Evolutionary conservation across 2,113 vertebrate species (phyloP).

Genomic region (Leucopsar rothschildi): DNA sequence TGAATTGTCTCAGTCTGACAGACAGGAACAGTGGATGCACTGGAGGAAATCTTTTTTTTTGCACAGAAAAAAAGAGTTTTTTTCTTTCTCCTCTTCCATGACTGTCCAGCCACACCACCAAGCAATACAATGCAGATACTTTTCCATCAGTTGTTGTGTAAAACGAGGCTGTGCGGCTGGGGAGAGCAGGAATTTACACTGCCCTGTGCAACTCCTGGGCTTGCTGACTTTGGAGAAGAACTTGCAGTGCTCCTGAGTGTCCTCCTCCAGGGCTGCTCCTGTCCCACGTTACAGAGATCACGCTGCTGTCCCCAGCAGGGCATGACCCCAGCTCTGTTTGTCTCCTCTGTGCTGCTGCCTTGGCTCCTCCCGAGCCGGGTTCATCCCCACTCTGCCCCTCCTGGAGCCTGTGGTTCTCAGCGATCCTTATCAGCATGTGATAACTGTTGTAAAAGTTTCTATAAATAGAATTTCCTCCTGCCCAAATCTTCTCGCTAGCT

Average conservation of each 20-base stretch:
- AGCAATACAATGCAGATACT: rapidly evolving
- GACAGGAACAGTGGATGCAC: not conserved
- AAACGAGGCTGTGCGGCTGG: not conserved
- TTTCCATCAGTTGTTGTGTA: no score
- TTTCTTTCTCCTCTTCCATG: not conserved
- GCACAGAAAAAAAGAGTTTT: not conserved
- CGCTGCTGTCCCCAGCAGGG: not conserved
- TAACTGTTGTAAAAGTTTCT: constrained; percentile 44
- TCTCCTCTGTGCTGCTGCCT: not conserved
- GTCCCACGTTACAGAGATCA: not conserved
- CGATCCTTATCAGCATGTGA: constrained; percentile 2
- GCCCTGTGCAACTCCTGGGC: not conserved
- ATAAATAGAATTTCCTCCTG: constrained; percentile 55
- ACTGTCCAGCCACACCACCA: not conserved
- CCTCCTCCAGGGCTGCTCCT: not conserved
- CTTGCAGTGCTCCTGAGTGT: not conserved
- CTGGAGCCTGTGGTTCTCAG: not conserved
- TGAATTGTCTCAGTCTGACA: not conserved
- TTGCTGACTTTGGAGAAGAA: not conserved
- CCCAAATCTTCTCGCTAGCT: constrained; percentile 28
- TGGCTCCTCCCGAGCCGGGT: not conserved
- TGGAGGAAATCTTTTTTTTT: not conserved
- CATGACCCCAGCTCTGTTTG: not conserved
- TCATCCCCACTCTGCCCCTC: not conserved
- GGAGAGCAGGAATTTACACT: not conserved